A percentile compares a stretch with the other conserved stretches of the same genome.
Evolutionary conservation across 2,888 invertebrate species (phyloP).

Genomic region (Emmelina monodactyla): DNA sequence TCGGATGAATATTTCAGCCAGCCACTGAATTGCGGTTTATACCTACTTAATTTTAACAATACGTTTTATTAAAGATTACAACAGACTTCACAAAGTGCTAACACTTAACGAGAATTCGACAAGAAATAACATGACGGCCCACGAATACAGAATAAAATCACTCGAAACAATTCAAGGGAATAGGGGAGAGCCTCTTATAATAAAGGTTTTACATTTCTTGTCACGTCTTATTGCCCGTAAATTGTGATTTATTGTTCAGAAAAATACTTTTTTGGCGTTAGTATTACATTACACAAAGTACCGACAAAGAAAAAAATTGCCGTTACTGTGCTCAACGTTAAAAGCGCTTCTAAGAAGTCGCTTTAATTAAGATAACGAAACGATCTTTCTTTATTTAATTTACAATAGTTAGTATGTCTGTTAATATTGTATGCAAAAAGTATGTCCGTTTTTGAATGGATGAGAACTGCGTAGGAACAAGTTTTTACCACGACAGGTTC

Average conservation of each 20-base stretch:
- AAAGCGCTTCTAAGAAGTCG: no score
- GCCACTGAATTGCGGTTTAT: no score
- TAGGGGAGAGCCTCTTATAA: constrained; percentile 16
- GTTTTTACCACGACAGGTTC: no score
- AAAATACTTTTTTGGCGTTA: constrained; percentile 9
- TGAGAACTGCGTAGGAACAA: no score
- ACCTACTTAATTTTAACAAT: no score
- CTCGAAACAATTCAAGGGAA: neutral
- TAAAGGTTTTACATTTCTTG: constrained; percentile 9
- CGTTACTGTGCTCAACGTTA: no score
- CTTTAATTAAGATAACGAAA: neutral
- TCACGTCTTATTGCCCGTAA: constrained; percentile 23
- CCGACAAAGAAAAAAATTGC: neutral
- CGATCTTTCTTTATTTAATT: neutral
- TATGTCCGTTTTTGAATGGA: no score
- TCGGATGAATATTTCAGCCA: neutral
- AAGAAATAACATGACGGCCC: constrained; percentile 17
- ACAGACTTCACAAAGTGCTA: constrained; percentile 6
- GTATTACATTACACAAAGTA: constrained; percentile 15
- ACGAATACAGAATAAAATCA: constrained; percentile 15
- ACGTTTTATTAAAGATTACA: constrained; percentile 5
- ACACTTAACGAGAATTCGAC: constrained; percentile 11
- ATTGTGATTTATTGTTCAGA: constrained; percentile 20
- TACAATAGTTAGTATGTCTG: no score
- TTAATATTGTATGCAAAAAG: no score